These are phyloP conservation scores for Ormyrus pomaceus DNA, from an alignment of 2,888 invertebrate genomes.

Conservation along the genomic window DNA sequence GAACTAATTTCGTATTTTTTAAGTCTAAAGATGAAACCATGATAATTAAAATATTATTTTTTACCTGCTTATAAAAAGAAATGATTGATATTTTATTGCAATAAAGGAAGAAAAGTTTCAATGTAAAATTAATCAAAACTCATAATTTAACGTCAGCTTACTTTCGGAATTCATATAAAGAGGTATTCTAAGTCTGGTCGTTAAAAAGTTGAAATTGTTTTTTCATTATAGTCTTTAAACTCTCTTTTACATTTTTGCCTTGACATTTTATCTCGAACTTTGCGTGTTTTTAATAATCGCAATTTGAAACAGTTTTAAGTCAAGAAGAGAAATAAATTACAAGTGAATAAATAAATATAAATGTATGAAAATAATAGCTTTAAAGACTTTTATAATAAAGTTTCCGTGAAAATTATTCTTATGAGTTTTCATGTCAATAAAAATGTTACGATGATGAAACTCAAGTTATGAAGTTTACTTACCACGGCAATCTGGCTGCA, in stretches of 20 bases:
- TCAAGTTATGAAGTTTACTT: conserved; percentile 33
- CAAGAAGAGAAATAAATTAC: not conserved
- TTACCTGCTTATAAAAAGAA: too few relatives aligned
- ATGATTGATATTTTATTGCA: too few relatives aligned
- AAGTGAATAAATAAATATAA: too few relatives aligned
- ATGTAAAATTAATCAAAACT: too few relatives aligned
- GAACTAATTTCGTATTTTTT: too few relatives aligned
- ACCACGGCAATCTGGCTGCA: conserved; percentile 24
- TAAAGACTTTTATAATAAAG: too few relatives aligned
- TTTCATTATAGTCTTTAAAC: not conserved
- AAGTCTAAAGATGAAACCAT: too few relatives aligned
- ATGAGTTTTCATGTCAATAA: conserved; percentile 25
- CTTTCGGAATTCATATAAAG: not conserved
- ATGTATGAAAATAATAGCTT: too few relatives aligned
- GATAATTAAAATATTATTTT: too few relatives aligned
- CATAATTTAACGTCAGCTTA: not conserved
- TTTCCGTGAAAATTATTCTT: not conserved
- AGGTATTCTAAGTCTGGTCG: not conserved
- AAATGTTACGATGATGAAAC: conserved; percentile 28
- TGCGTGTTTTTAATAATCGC: not conserved
- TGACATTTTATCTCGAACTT: not conserved
- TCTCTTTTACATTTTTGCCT: not conserved
- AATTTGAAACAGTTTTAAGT: not conserved
- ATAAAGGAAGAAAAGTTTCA: too few relatives aligned
- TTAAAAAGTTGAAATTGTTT: not conserved